Evolutionary conservation across 2,113 vertebrate genomes (phyloP).

Genomic region (Pantherophis guttatus): DNA sequence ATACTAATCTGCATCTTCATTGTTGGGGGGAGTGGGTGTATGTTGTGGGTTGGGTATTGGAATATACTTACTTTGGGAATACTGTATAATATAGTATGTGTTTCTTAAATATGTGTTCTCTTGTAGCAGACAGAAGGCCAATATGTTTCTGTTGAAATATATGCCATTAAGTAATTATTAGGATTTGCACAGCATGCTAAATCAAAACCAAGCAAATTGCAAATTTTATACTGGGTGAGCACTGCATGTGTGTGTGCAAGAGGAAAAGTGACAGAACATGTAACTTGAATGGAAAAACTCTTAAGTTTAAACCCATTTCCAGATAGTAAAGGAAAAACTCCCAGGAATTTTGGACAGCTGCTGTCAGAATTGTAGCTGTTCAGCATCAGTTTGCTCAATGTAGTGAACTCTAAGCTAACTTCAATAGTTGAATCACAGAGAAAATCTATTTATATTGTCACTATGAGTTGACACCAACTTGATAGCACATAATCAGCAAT

Average conservation of each 20-base stretch:
- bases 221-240: not conserved
- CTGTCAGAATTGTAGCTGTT: not conserved
- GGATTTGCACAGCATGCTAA: not conserved
- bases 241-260: not conserved
- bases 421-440: not conserved
- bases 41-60: not conserved
- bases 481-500: not conserved
- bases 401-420: not conserved
- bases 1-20: not conserved
- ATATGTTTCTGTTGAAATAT: not conserved
- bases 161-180: not conserved
- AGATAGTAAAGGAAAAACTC: not conserved
- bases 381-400: not conserved
- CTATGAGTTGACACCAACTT: not conserved
- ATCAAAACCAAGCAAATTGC: not conserved
- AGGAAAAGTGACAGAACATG: not conserved
- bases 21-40: not conserved
- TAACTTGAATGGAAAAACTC: not conserved
- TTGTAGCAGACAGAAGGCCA: not conserved
- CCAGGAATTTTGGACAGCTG: not conserved
- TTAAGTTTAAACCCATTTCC: not conserved
- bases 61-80: not conserved
- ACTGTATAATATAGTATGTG: not conserved
- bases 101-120: not conserved
- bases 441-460: not conserved